A percentile compares a stretch with the other conserved stretches of the same genome.
These are phyloP conservation scores for Macrotrachela quadricornifera DNA, from an alignment of 1,140 invertebrate genomes.

Conservation along the genomic window DNA sequence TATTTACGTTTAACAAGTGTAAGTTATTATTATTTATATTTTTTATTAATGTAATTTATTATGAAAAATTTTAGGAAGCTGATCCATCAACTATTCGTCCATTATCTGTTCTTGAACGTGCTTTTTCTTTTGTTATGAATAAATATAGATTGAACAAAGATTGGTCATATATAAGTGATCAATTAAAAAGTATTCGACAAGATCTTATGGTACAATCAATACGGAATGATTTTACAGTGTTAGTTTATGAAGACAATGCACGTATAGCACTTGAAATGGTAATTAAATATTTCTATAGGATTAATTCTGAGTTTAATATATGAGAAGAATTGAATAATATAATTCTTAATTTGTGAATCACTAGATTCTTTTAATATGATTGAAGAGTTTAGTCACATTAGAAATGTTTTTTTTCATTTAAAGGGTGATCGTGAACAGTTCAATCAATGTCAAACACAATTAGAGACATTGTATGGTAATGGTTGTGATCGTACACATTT, in stretches of 20 bases:
- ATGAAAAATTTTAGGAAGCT: background rate
- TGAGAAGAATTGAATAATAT: too few species aligned
- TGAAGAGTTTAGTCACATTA: too few species aligned
- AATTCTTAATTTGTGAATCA: too few species aligned
- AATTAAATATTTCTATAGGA: slow-evolving; percentile 5
- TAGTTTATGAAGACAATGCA: background rate
- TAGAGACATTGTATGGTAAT: slow-evolving; percentile 55
- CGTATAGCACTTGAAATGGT: background rate
- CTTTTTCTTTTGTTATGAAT: background rate
- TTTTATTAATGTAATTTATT: background rate
- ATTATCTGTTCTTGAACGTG: background rate
- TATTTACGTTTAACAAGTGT: background rate
- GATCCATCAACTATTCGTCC: background rate
- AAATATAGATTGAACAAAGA: background rate
- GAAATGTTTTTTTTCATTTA: too few species aligned
- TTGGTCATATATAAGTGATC: background rate
- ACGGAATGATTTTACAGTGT: background rate
- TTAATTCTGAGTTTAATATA: too few species aligned
- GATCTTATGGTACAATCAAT: background rate
- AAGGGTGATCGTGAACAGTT: slow-evolving; percentile 89
- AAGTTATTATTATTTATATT: background rate
- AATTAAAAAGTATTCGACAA: background rate
- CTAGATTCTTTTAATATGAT: too few species aligned
- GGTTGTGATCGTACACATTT: background rate
- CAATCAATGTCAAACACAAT: slow-evolving; percentile 92